Evolutionary conservation across 2,797 vertebrate species (phyloP), one percentile per base, ranked within the genome.

Genomic region (Trachops cirrhosus): DNA sequence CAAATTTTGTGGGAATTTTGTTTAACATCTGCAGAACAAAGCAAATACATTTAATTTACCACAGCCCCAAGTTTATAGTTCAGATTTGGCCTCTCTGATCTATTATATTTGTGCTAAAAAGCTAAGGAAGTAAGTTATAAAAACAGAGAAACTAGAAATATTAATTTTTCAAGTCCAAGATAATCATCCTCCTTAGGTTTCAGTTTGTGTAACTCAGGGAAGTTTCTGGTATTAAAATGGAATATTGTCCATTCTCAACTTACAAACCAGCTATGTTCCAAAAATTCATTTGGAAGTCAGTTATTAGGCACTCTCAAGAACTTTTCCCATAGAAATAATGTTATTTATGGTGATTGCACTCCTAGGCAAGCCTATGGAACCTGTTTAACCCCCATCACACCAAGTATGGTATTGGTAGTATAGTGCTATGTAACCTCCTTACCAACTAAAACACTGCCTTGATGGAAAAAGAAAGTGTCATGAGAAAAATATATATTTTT

Each of bases 21-120:
- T 98, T 97, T 97, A 98, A 98, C 97, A 98, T 98, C 98, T 98
- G 98, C 94, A 98, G 98, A 98, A 98, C 97, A 98, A 98, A 98
- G 98, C 94, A 98, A 97, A 98, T 97, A 92, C 73, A 75, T 70
- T 97, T 98, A 98, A 98, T 98, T 98, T 94, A 96, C 94, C 97
- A 67, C 96, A 98, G 97, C 90, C 96, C 97, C 70, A n/a, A 92
- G 96, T 98, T 98, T 98, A 97, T 97, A 97, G 98, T 96, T 97
- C 93, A 96, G 89, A 97, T 93, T 94, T 57, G 87, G 92, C 88
- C 92, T 97, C 91, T 98, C 96, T 97, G 92, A 91, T 93, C 91
- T 97, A 94, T 97, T 98, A 90, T 95, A 91, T 97, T 98, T 98
- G 91, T 97, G 86, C 97, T 98, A 96, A 87, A 98, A 98, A 96